Conservation (phyloP, 2,113 vertebrate genomes). For the Urocitellus parryii region DNA sequence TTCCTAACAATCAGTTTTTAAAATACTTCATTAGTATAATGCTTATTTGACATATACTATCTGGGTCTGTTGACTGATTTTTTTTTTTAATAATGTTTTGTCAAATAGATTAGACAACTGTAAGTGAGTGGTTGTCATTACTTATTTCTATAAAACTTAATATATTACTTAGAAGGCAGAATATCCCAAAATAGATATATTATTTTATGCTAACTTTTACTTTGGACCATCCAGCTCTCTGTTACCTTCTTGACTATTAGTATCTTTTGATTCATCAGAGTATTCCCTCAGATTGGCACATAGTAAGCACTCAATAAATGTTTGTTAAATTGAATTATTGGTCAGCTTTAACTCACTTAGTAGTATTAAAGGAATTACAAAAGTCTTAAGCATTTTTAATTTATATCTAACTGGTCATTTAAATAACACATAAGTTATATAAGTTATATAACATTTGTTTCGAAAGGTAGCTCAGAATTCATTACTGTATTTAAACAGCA, state of each 20-base stretch:
- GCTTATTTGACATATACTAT: not conserved
- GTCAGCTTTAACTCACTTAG: not conserved
- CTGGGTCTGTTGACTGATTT: not conserved
- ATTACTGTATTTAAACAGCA: not conserved
- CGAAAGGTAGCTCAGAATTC: not conserved
- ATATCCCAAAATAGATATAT: not conserved
- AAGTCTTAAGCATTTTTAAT: not conserved
- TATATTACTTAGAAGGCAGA: not conserved
- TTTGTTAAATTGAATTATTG: not conserved
- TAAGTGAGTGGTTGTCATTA: not conserved
- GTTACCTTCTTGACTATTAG: not conserved
- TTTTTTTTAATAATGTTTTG: not conserved
- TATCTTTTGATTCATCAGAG: not conserved
- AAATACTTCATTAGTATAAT: not conserved
- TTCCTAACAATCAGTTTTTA: not conserved
- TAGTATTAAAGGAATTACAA: not conserved
- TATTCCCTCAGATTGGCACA: not conserved
- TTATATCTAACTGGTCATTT: not conserved
- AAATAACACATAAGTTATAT: too few relatives aligned
- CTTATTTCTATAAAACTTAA: not conserved
- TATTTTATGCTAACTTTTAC: not conserved
- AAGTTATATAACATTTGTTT: not conserved
- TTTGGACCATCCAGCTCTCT: fast-evolving
- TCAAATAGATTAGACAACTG: not conserved
- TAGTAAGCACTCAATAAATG: not conserved